phyloP scores from a whole-genome alignment of 2,113 vertebrate species.

The Heteronetta atricapilla region DNA sequence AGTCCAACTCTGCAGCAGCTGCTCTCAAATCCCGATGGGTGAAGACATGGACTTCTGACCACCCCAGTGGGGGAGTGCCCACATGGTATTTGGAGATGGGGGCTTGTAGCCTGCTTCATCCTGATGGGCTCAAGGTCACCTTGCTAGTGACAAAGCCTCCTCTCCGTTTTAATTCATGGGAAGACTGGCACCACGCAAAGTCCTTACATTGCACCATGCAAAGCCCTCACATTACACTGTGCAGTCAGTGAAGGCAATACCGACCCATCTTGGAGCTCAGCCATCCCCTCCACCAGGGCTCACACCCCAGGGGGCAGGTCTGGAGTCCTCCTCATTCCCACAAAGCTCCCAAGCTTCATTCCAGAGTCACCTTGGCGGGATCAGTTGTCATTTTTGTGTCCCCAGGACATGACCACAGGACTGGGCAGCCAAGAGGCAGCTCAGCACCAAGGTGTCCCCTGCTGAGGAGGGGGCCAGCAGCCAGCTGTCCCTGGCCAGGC shows the following conservation, averaged over 20 bases:
- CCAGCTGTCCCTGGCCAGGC: neutral
- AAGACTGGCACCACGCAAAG: fast-evolving
- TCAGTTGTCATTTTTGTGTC: neutral
- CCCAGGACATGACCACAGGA: neutral
- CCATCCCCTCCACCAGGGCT: neutral
- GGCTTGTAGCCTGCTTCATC: neutral
- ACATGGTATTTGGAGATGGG: neutral
- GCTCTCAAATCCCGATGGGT: neutral
- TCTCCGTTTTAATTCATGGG: neutral
- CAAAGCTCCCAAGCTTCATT: neutral
- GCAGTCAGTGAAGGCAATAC: neutral
- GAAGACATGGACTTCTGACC: neutral
- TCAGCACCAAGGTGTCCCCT: fast-evolving
- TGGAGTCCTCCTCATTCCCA: neutral
- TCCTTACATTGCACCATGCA: no score
- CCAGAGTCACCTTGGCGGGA: neutral
- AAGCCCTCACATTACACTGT: neutral
- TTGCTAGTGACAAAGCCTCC: neutral
- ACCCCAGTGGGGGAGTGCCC: neutral
- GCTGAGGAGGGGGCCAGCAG: neutral
- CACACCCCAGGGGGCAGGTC: neutral
- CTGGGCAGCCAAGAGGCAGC: neutral
- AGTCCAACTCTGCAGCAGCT: neutral
- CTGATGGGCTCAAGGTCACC: neutral
- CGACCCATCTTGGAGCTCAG: neutral